phyloP scores from a whole-genome alignment of 2,888 invertebrate species.

The Caenorhabditis sp. region DNA sequence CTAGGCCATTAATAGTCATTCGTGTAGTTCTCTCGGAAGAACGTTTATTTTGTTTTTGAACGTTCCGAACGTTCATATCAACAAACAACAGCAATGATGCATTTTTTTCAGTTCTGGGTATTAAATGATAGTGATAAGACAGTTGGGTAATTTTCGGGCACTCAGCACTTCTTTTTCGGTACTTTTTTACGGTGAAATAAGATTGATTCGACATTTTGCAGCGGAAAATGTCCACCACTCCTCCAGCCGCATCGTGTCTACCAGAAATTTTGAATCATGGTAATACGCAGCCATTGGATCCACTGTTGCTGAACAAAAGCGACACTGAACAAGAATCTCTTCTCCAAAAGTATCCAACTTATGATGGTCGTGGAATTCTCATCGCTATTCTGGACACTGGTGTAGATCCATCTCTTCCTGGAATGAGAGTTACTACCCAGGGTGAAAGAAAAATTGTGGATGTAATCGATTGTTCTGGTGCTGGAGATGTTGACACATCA shows the following conservation, averaged over 20 bases:
- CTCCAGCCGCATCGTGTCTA: constrained; percentile 5
- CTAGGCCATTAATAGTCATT: no score
- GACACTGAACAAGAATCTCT: constrained; percentile 50
- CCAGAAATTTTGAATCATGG: constrained; percentile 2
- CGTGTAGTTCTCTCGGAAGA: no score
- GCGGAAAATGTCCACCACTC: constrained; percentile 17
- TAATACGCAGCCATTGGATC: constrained; percentile 22
- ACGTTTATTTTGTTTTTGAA: no score
- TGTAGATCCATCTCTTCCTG: constrained; percentile 93
- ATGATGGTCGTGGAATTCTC: constrained; percentile 86
- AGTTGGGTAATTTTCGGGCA: neutral
- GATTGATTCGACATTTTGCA: neutral
- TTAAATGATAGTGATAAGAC: constrained; percentile 39
- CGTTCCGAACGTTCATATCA: no score
- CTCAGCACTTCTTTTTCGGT: neutral
- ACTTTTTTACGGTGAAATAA: neutral
- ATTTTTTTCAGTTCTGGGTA: no score
- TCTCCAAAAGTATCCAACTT: constrained; percentile 55
- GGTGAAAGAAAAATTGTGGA: constrained; percentile 92
- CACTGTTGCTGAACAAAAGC: constrained; percentile 27
- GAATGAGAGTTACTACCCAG: constrained; percentile 87
- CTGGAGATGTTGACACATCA: constrained; percentile 93
- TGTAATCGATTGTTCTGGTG: constrained; percentile 92
- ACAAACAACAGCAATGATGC: no score
- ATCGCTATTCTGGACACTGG: constrained; percentile 98